Base-by-base conservation (phyloP, 2,888 invertebrate species). In the Elaeidobius kamerunicus region DNA sequence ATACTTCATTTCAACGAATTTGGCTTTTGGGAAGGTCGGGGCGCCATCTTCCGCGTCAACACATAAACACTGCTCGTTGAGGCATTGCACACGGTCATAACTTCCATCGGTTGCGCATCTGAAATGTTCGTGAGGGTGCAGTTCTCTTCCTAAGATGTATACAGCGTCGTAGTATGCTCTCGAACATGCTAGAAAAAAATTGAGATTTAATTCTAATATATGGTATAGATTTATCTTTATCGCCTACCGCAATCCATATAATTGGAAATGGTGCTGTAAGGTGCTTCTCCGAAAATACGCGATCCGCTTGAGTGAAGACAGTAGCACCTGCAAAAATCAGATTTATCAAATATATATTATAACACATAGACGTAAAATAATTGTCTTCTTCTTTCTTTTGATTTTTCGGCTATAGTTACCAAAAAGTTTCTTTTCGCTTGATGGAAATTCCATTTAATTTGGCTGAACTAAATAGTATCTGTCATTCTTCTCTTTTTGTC, bases 21-120 rank as follows among this genome's bases (percentile, higher is more conserved):
- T 28, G 3, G 55, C 59, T 16, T 61, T 52, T 4, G 69, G 65
- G 48, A 65, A 66, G 23, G 67, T 67, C 1, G 78, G 75, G 3
- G 69, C 66, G 0, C 84, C 84, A 18, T 79, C 80, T 34, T 75
- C 56, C 0, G 65, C 61, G 61, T 84, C 72, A 6, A 85, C 81
- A 63, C 87, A 88, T 55, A 80, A 75, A 63, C 86, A 86, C 3
- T 60, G 67, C 19, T 76, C 76, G 2, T 71, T 74, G 2, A 82
- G 70, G 62, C 86, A 86, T 61, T 87, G 87, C 6, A 87, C 67
- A 0, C 78, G 75, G 67, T 85, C 82, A 69, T 79, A 87, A 62
- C 81, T 80, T 0, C 88, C 88, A 61, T 84, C 81, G 0, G 78
- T 66, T 0, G 79, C 73, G 64, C 88, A 88, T 3, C 84, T 76